Evolutionary conservation across 2,113 vertebrate genomes (phyloP), one percentile per base, ranked within the genome.

Genomic region (Oreotrochilus melanogaster): DNA sequence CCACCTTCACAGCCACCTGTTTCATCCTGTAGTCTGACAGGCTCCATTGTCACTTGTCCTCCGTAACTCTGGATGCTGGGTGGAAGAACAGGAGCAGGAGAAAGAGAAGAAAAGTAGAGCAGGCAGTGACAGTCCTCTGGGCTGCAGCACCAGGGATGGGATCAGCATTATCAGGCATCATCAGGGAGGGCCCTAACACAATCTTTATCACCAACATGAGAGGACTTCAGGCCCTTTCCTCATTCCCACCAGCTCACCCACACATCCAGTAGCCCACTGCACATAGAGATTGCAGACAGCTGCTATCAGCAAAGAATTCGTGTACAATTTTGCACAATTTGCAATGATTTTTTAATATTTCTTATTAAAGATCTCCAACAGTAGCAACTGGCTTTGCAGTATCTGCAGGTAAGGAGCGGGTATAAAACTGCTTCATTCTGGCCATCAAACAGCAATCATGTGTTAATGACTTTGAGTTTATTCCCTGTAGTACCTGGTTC

Each of bases 391-490:
- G 0, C 35, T 81, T 92, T 75, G n/a, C 51, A 74, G 37, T 50
- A 72, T 33, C 61, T 33, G 27, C 50, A 9, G 15, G 28, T 53
- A 42, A 35, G 61, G 48, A 75, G 33, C 4, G 17, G n/a, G 33
- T 74, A 57, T 33, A 53, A 78, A 78, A 67, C 56, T 7, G 31
- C 53, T 92, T 87, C 70, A 4, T 89, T 69, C 58, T 85, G 57
- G 58, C 80, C 73, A 94, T 87, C 91, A 87, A 96, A 94, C 9
- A 87, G 80, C 80, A 91, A 94, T 91, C 61, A 54, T 14, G 48
- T 3, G 18, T 51, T 91, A 95, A 95, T 1, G 31, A 50, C 84
- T 87, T 97, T 58, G 58, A 65, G n/a, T 30, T 89, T 66, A 89
- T 72, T 92, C 78, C 89, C 93, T 57, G 27, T 0, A 0, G 80